Evolutionary conservation across 2,888 invertebrate genomes (phyloP), one percentile per base, ranked within the genome.

Genomic region (Desoria tigrina): DNA sequence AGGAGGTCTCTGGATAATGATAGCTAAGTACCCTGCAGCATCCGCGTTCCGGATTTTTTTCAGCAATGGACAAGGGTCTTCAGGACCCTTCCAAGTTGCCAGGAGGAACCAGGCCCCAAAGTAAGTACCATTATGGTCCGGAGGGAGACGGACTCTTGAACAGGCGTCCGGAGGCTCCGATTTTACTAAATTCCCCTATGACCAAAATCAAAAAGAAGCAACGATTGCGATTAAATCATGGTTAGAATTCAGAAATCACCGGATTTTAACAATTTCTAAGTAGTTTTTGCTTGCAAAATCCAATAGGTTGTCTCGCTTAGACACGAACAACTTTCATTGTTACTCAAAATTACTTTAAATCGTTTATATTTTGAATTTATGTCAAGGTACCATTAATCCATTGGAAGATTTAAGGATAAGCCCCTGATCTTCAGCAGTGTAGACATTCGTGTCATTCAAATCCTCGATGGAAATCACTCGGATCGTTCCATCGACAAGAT

Each of bases 1-100:
- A 1, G 65, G 68, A 24, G 64, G 59, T 56, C 63, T 69, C 27
- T 72, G 72, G 56, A 72, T 68, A n/a, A 72, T 68, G 16, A 72
- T 51, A 9, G 72, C 69, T 53, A 68, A 66, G 42, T 72, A 72
- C 1, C 69, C 69, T 14, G 68, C 72, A 4, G 60, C 37, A 16
- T 72, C 66, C 23, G 72, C 72, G 56, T 69, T 59, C 51, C 65
- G 59, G 1, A 68, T 66, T 45, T 72, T 72, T 11, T 65, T 68
- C 4, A 45, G 26, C 21, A 58, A 16, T 26, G 45, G 23, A 27
- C 58, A 58, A 24, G 37, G 21, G 57, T 51, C 51, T 9, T 4
- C 7, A 11, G 21, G 51, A 24, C 51, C 51, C 24, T 51, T 32
- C 60, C 65, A 60, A 2, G 65, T 49, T 16, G 65, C 61, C 0